Base-by-base conservation (phyloP, 2,113 vertebrate species). In the Cryptotis parvus region DNA sequence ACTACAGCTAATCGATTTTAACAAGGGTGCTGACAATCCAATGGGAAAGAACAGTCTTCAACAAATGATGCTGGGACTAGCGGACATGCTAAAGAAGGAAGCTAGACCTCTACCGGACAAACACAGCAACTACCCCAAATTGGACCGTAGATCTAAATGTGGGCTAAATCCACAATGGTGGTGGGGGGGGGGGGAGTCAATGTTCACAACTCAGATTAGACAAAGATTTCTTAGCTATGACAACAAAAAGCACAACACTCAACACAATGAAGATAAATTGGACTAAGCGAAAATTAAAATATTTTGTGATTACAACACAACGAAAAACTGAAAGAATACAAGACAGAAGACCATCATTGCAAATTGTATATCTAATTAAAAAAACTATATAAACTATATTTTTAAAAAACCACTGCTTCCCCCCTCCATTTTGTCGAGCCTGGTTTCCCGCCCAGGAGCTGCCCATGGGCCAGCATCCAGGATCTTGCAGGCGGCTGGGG, bases 281-380 rank as follows among this genome's bases (percentile, higher is more conserved):
- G 1, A 72, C 35, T 84, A 94, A 49, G 14, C 9, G 9, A 49
- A 49, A 77, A 84, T 73, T 16, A 92, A 92, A 92, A 70, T 85
- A 80, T 86, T 22, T 75, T 93, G 22, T 41, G 18, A 58, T 58
- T 58, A 58, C 20, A 22, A 24, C 75, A 16, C 20, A 20, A 58
- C 91, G 74, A 63, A n/a, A 80, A 81, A 82, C 29, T 18, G 0
- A 81, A 87, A 92, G 69, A 49, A 77, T 1, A 81, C 68, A 11
- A 39, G 2, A 37, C 9, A 68, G 33, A 33, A 49, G 70, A 90
- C 76, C 39, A 74, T 3, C 31, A 33, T 76, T 91, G 5, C 37
- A 89, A 91, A 88, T 58, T 73, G 75, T 24, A 4, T 52, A 41
- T 79, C 14, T 85, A 68, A 69, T n/a, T 65, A 66, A 11, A 43